Evolutionary conservation across 1,140 invertebrate species (phyloP), one percentile per base, ranked within the genome.

Genomic region (Diorhabda carinulata): DNA sequence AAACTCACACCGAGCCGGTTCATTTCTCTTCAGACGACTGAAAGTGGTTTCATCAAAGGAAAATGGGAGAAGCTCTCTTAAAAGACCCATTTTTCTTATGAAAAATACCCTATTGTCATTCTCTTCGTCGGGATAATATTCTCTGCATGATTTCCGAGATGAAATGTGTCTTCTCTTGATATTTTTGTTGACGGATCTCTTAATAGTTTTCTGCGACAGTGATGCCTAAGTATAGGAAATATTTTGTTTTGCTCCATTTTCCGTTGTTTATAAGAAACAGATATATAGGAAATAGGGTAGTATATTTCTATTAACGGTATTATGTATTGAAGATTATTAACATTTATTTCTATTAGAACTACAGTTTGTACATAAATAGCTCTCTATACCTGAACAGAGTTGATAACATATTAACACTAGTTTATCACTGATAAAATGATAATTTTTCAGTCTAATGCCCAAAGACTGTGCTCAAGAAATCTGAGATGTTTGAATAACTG

Each of bases 41-140:
- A 52, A 52, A 52, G 47, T 52, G 47, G 47, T 52, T 52, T 52
- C 6, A 6, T 6, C 47, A 6, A 52, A n/a, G 47, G 6, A 52
- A 52, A 52, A n/a, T 6, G n/a, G 47, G 47, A n/a, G n/a, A 52
- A 52, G n/a, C 6, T 52, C 47, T 52, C 47, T 52, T 52, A 52
- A 52, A 52, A 52, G 47, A 52, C 47, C 3, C 6, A 52, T 52
- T 52, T 52, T 52, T n/a, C 47, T 43, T 3, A 62, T 62, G 61
- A 62, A 62, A 44, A 43, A 62, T 44, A 62, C 61, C 41, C 61
- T 10, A 62, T 44, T 62, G 61, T 62, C 61, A 62, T 44, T 43
- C 44, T 62, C 47, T 62, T 40, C 43, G 41, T 43, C 41, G 61
- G 43, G 3, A 62, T 62, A 62, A 62, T 62, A 43, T 43, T 43